A percentile compares a stretch with the other conserved stretches of the same genome.
Conservation (phyloP, 2,797 vertebrate species). For the Phalanger gymnotis region DNA sequence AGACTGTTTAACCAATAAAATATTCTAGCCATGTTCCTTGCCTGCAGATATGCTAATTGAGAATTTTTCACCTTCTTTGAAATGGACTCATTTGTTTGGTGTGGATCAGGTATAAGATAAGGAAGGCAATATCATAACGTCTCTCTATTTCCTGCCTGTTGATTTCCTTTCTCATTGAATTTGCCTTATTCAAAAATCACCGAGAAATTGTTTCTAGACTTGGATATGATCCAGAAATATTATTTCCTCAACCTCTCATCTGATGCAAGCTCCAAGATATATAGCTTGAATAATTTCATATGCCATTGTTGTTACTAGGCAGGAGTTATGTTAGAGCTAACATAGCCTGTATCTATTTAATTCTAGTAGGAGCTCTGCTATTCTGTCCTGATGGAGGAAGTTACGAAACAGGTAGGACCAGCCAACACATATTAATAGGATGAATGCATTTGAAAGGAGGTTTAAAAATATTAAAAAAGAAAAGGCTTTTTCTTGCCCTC, state of each 20-base stretch:
- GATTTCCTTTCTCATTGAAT: constrained; percentile 26
- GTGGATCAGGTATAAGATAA: constrained; percentile 77
- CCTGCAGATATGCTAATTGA: constrained; percentile 79
- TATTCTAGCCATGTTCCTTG: constrained; percentile 53
- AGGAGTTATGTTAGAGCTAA: neutral
- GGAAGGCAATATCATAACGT: constrained; percentile 62
- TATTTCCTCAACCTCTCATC: neutral
- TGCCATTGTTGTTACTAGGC: neutral
- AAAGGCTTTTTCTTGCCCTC: constrained; percentile 36
- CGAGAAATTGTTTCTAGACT: neutral
- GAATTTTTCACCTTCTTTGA: constrained; percentile 67
- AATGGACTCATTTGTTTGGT: constrained; percentile 83
- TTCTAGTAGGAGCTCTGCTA: neutral
- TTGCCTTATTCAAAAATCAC: constrained; percentile 34
- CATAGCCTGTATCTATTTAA: neutral
- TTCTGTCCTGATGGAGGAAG: neutral
- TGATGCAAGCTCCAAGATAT: neutral
- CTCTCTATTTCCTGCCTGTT: constrained; percentile 7
- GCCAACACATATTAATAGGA: neutral
- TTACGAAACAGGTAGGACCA: neutral
- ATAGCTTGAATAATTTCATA: neutral
- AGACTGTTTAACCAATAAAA: constrained; percentile 70
- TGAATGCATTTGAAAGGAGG: neutral
- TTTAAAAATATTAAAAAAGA: constrained; percentile 37
- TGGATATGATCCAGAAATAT: neutral